Evolutionary conservation across 2,888 invertebrate species (phyloP).

Genomic region (Drosophila glabriapex): DNA sequence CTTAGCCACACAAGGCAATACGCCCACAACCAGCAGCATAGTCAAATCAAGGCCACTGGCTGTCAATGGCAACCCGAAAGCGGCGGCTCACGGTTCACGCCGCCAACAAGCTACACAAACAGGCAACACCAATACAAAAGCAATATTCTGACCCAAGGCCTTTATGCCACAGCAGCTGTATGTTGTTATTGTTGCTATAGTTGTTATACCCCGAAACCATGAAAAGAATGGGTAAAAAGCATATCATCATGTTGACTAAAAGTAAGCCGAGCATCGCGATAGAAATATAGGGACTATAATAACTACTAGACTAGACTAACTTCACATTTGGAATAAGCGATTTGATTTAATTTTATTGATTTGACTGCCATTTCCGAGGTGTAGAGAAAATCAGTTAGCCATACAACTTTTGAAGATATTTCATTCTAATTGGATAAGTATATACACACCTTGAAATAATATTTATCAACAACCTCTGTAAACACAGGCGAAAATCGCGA

Average conservation of each 20-base stretch:
- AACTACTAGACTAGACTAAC: not conserved
- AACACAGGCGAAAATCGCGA: not conserved
- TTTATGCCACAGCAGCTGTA: slow-evolving; percentile 23
- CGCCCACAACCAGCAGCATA: slow-evolving; percentile 39
- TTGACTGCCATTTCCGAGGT: not conserved
- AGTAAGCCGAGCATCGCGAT: not conserved
- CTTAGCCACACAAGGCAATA: slow-evolving; percentile 69
- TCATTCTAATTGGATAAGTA: not conserved
- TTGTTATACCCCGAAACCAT: not conserved
- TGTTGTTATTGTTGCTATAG: slow-evolving; percentile 13
- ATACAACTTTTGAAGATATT: not conserved
- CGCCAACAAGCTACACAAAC: slow-evolving; percentile 25
- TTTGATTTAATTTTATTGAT: not conserved
- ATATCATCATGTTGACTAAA: not conserved
- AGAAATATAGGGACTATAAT: not conserved
- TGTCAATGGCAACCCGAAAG: slow-evolving; percentile 12
- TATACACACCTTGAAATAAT: not conserved
- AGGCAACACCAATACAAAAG: slow-evolving; percentile 9
- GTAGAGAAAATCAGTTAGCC: not conserved
- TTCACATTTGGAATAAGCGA: not conserved
- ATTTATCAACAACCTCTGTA: not conserved
- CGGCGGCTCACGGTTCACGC: not conserved
- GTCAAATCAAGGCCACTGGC: slow-evolving; percentile 62
- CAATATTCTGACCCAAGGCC: slow-evolving; percentile 16
- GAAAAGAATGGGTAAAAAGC: not conserved